A percentile compares a stretch with the other conserved stretches of the same genome.
Conservation (phyloP, 2,888 invertebrate species). For the Aphodius granarius region DNA sequence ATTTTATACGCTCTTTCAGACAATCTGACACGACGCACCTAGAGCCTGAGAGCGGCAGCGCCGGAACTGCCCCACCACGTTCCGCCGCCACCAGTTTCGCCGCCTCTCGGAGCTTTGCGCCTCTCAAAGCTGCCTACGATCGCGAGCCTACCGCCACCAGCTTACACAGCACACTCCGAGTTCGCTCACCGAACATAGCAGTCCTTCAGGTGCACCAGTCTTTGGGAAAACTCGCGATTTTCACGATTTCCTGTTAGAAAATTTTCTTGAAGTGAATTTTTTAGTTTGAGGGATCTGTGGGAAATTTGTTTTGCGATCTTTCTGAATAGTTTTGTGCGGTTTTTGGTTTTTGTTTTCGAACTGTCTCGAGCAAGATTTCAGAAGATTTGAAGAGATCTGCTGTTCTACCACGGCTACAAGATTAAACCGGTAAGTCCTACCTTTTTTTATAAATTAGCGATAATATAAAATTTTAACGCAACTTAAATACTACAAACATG, state of each 20-base stretch:
- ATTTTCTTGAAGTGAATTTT: neutral
- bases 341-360: neutral
- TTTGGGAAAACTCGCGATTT: neutral
- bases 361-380: neutral
- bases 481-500: no score
- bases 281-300: neutral
- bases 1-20: neutral
- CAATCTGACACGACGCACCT: neutral
- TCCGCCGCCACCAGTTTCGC: neutral
- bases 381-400: neutral
- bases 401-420: slow-evolving; percentile 19
- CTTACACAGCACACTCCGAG: neutral
- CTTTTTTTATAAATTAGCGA: no score
- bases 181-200: neutral
- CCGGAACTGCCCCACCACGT: neutral
- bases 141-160: neutral
- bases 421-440: slow-evolving; percentile 25
- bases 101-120: neutral
- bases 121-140: neutral
- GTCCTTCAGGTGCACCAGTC: neutral
- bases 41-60: neutral
- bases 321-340: neutral
- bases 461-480: no score
- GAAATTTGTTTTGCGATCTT: neutral
- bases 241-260: neutral